phyloP scores from a whole-genome alignment of 2,113 vertebrate species.

The Ancistrus triradiatus region DNA sequence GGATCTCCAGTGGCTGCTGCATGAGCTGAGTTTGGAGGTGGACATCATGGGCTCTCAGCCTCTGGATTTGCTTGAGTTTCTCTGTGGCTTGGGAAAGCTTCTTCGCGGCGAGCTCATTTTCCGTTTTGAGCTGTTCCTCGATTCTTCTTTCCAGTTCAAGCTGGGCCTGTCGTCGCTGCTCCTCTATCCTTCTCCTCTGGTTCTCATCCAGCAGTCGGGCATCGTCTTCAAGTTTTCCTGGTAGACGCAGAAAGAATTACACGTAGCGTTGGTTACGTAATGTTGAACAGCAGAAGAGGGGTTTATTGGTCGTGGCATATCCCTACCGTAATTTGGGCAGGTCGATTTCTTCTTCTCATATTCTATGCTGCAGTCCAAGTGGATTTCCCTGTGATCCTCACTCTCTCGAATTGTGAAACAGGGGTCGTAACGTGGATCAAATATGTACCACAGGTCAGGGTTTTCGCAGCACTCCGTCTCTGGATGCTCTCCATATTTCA shows the following conservation, averaged over 20 bases:
- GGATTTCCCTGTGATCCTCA: neutral
- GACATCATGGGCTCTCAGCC: neutral
- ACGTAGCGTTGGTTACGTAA: neutral
- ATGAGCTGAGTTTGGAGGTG: conserved; percentile 11
- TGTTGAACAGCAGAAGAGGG: neutral
- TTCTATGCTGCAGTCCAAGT: conserved; percentile 1
- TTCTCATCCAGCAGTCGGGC: neutral
- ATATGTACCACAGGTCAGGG: conserved; percentile 16
- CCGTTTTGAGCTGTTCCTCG: conserved; percentile 10
- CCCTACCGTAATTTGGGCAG: conserved; percentile 15
- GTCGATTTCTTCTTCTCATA: conserved; percentile 1
- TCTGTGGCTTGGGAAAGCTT: conserved; percentile 4
- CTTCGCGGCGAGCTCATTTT: neutral
- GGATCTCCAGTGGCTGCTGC: neutral
- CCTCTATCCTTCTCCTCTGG: neutral
- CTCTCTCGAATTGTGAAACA: conserved; percentile 8
- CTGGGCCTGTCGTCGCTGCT: conserved; percentile 2
- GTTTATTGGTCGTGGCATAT: neutral
- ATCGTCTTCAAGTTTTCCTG: conserved; percentile 11
- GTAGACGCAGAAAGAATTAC: neutral
- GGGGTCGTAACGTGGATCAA: neutral
- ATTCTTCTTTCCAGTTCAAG: conserved; percentile 3
- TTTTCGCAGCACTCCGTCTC: neutral
- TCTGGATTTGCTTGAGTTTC: conserved; percentile 2
- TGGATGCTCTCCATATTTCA: conserved; percentile 6